phyloP scores from a whole-genome alignment of 2,888 invertebrate genomes.

The Eupeodes latifasciatus region DNA sequence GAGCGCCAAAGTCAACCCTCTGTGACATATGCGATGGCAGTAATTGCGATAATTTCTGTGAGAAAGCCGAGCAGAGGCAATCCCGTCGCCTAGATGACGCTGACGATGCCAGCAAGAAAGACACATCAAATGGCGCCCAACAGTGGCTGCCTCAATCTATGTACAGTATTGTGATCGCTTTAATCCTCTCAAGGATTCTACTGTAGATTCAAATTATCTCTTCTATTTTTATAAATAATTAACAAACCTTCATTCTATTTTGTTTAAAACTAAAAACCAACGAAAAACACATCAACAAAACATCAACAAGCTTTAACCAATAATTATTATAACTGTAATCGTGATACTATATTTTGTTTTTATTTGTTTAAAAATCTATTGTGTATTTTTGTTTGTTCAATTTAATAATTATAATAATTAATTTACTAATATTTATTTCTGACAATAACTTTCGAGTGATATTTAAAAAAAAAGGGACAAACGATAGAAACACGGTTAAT shows the following conservation, averaged over 20 bases:
- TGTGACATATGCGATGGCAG: constrained; percentile 93
- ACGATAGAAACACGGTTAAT: background rate
- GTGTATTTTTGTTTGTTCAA: constrained; percentile 49
- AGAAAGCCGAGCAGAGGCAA: constrained; percentile 82
- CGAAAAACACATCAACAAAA: constrained; percentile 30
- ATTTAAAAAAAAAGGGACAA: constrained; percentile 11
- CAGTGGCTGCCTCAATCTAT: constrained; percentile 37
- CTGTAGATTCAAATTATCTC: constrained; percentile 30
- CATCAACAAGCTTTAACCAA: constrained; percentile 72
- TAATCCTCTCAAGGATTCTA: constrained; percentile 45
- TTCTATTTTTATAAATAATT: background rate
- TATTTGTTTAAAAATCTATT: constrained; percentile 58
- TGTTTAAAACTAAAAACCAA: constrained; percentile 18
- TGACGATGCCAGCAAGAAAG: constrained; percentile 55
- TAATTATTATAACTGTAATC: constrained; percentile 34
- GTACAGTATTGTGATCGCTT: constrained; percentile 39
- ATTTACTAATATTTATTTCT: constrained; percentile 74
- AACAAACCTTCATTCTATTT: constrained; percentile 28
- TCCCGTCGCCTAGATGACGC: constrained; percentile 61
- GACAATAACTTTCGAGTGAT: constrained; percentile 46
- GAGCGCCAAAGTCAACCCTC: constrained; percentile 88
- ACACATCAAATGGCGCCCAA: constrained; percentile 32
- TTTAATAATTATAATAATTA: constrained; percentile 46
- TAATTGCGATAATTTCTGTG: constrained; percentile 84
- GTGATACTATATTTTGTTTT: constrained; percentile 62